Percentiles rank a stretch among this genome's conserved stretches.
Conservation (phyloP, 2,113 vertebrate genomes). For the Empidonax traillii region DNA sequence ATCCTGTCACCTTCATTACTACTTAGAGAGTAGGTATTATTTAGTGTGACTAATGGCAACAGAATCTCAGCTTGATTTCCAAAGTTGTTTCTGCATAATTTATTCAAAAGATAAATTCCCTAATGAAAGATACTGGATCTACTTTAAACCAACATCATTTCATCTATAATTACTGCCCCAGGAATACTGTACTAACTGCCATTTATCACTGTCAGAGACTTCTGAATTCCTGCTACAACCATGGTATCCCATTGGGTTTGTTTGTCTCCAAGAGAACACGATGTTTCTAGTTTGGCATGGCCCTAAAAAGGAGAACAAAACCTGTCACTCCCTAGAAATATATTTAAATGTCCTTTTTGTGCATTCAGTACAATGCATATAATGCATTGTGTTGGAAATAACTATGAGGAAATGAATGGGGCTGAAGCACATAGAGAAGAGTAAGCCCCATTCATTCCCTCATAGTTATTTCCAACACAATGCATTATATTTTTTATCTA, state of each 20-base stretch:
- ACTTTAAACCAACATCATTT: slow-evolving; percentile 52
- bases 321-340: neutral
- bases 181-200: neutral
- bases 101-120: slow-evolving; percentile 49
- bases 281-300: neutral
- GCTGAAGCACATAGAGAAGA: neutral
- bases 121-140: slow-evolving; percentile 32
- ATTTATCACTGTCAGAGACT: slow-evolving; percentile 46
- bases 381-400: no score
- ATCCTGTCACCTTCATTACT: neutral
- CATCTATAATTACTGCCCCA: slow-evolving; percentile 47
- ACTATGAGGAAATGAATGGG: no score
- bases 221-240: slow-evolving; percentile 3
- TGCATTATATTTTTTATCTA: neutral
- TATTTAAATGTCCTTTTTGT: neutral
- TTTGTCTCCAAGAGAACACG: slow-evolving; percentile 20
- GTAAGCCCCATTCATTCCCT: neutral
- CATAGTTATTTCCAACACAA: neutral
- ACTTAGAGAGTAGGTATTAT: neutral
- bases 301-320: neutral
- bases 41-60: slow-evolving; percentile 33
- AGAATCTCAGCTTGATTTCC: slow-evolving; percentile 45
- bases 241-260: slow-evolving; percentile 32
- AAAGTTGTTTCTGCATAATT: slow-evolving; percentile 40
- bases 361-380: no score